Percentiles rank a stretch among this genome's conserved stretches.
These are phyloP conservation scores for Brachypodius melanocephalos DNA, from an alignment of 2,113 vertebrate species.

Conservation along the genomic window DNA sequence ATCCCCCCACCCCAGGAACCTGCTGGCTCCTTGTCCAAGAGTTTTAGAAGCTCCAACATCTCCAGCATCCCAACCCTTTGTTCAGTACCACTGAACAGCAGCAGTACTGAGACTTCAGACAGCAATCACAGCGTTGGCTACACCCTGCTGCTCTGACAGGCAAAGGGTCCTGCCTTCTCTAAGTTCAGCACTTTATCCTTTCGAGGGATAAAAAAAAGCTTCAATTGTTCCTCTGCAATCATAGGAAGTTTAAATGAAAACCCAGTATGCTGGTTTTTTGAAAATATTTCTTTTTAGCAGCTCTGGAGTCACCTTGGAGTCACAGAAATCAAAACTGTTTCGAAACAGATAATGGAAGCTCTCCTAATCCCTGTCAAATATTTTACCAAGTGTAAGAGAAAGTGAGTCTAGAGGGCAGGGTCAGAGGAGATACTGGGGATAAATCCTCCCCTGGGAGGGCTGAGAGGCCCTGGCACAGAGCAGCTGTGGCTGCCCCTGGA, in stretches of 20 bases:
- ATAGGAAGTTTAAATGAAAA: not conserved
- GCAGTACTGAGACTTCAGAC: not conserved
- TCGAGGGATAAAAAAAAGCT: not conserved
- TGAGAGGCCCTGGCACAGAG: not conserved
- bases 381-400: not conserved
- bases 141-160: not conserved
- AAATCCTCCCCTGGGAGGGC: not conserved
- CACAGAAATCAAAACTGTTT: not conserved
- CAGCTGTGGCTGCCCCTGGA: not conserved
- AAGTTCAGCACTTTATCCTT: not conserved
- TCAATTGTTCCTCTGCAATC: not conserved
- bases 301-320: not conserved
- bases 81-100: not conserved
- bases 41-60: accelerated
- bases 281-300: not conserved
- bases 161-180: not conserved
- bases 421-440: accelerated
- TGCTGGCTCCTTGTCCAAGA: not conserved
- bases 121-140: accelerated
- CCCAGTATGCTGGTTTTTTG: accelerated
- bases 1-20: not conserved
- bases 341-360: not conserved
- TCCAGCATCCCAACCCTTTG: not conserved
- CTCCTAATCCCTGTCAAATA: not conserved
- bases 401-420: not conserved